These are phyloP conservation scores for Antheraea mylitta DNA, from an alignment of 1,140 invertebrate species.

Conservation along the genomic window DNA sequence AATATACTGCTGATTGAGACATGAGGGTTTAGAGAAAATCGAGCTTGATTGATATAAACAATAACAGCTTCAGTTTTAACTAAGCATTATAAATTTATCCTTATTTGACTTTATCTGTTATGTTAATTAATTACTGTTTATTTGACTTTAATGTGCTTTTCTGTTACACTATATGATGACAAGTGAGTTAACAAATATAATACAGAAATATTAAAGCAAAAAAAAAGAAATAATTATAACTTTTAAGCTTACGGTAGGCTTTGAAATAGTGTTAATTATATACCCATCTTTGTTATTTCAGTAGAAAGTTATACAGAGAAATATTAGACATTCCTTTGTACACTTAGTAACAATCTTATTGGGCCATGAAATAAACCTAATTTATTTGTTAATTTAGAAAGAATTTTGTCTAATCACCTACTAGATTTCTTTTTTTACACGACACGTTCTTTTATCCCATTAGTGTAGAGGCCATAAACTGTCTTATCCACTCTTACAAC, in stretches of 20 bases:
- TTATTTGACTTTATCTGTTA: not conserved
- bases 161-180: not conserved
- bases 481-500: not conserved
- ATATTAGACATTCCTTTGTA: no score
- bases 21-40: slow-evolving; percentile 5
- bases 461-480: not conserved
- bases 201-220: no score
- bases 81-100: slow-evolving; percentile 3
- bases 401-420: no score
- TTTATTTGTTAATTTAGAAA: no score
- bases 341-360: no score
- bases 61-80: not conserved
- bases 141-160: not conserved
- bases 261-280: no score
- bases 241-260: no score
- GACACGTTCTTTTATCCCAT: not conserved
- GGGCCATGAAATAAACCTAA: no score
- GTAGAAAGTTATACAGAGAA: no score
- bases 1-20: slow-evolving; percentile 31
- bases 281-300: no score
- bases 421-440: not conserved
- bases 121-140: not conserved
- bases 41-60: not conserved
- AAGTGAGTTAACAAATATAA: no score
- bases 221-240: no score